Conservation (phyloP, 2,113 vertebrate species). For the Entelurus aequoreus region DNA sequence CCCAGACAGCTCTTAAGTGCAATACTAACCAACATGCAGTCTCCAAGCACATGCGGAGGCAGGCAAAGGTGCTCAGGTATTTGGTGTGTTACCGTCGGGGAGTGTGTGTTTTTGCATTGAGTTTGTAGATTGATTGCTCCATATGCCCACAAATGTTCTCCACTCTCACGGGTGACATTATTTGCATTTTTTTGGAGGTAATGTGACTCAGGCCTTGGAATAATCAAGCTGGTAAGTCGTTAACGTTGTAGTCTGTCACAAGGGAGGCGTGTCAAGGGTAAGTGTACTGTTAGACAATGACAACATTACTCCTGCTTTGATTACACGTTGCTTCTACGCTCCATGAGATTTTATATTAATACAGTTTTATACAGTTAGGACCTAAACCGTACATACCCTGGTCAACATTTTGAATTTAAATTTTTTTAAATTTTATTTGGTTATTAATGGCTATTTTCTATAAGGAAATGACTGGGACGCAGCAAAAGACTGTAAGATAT, state of each 20-base stretch:
- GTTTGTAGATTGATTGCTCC: neutral
- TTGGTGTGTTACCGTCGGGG: neutral
- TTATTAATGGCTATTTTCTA: too few relatives aligned
- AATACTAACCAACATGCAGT: constrained; percentile 65
- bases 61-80: constrained; percentile 27
- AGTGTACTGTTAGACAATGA: neutral
- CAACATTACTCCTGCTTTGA: neutral
- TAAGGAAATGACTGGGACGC: too few relatives aligned
- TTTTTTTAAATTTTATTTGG: too few relatives aligned
- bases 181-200: constrained; percentile 5
- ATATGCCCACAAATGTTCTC: constrained; percentile 3
- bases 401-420: too few relatives aligned
- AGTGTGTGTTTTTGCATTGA: neutral
- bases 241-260: constrained; percentile 9
- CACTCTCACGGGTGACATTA: constrained; percentile 1
- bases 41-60: constrained; percentile 53
- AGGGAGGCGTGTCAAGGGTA: constrained; percentile 5
- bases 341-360: too few relatives aligned
- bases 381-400: too few relatives aligned
- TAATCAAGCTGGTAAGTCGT: constrained; percentile 12
- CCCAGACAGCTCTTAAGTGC: constrained; percentile 58
- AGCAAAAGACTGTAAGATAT: too few relatives aligned
- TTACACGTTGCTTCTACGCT: too few relatives aligned
- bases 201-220: constrained; percentile 5
- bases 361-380: too few relatives aligned